Evolutionary conservation across 2,797 vertebrate species (phyloP).

Genomic region (Fistularia tabacaria): DNA sequence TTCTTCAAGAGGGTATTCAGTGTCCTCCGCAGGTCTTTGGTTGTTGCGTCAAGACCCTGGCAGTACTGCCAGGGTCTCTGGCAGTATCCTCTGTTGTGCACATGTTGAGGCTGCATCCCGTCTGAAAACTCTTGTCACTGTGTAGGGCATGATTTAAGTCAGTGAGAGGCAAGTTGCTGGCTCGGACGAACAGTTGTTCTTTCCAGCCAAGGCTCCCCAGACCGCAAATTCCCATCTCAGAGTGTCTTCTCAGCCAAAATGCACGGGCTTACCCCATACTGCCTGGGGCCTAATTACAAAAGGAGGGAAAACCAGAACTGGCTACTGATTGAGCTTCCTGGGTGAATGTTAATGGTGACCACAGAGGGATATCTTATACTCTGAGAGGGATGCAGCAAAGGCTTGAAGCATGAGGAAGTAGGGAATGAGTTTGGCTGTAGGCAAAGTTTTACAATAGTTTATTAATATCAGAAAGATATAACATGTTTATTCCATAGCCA

Average conservation of each 20-base stretch:
- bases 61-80: slow-evolving; percentile 42
- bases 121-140: slow-evolving; percentile 52
- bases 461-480: slow-evolving; percentile 46
- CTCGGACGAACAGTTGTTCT: slow-evolving; percentile 63
- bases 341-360: slow-evolving; percentile 69
- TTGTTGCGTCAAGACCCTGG: slow-evolving; percentile 11
- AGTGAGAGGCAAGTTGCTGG: slow-evolving; percentile 58
- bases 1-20: slow-evolving; percentile 51
- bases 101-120: slow-evolving; percentile 50
- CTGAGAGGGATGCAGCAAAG: slow-evolving; percentile 42
- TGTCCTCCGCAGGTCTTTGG: slow-evolving; percentile 34
- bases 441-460: slow-evolving; percentile 41
- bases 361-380: slow-evolving; percentile 63
- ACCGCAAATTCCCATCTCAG: slow-evolving; percentile 68
- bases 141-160: slow-evolving; percentile 63
- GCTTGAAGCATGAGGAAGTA: slow-evolving; percentile 30
- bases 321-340: slow-evolving; percentile 73
- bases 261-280: slow-evolving; percentile 63
- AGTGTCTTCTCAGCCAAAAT: slow-evolving; percentile 69
- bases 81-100: slow-evolving; percentile 30
- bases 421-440: slow-evolving; percentile 20
- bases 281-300: slow-evolving; percentile 61
- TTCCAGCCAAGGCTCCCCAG: slow-evolving; percentile 64
- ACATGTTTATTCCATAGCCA: slow-evolving; percentile 42
- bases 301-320: slow-evolving; percentile 57